These are phyloP conservation scores for Umimayanthus kanabou DNA, from an alignment of 92 coral and sea anemone species.

Conservation along the genomic window DNA sequence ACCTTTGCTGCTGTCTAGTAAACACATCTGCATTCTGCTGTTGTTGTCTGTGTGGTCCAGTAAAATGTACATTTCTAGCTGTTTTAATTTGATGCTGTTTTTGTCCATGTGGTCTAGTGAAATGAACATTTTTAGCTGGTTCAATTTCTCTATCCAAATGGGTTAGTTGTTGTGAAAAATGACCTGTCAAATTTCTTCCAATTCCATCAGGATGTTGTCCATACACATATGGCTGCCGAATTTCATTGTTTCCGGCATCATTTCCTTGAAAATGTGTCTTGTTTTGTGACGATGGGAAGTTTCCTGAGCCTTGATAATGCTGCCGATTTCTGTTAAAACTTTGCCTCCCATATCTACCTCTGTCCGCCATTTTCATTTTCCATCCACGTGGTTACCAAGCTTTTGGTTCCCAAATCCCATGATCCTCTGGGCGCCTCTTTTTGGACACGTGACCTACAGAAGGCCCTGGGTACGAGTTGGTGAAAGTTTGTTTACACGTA, in stretches of 20 bases:
- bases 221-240: neutral
- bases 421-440: conserved; percentile 3
- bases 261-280: neutral
- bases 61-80: neutral
- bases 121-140: neutral
- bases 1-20: neutral
- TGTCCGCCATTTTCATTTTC: conserved; percentile 32
- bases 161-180: neutral
- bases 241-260: neutral
- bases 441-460: neutral
- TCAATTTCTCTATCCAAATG: neutral
- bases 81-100: neutral
- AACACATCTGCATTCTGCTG: neutral
- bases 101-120: neutral
- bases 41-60: neutral
- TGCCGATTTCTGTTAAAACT: conserved; percentile 11
- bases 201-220: neutral
- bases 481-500: conserved; percentile 24
- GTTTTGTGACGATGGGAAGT: neutral
- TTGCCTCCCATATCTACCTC: neutral
- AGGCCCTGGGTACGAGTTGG: neutral
- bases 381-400: conserved; percentile 29
- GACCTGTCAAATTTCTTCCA: neutral
- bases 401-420: neutral
- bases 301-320: neutral